A percentile compares a stretch with the other conserved stretches of the same genome.
Conservation (phyloP, 2,797 vertebrate species). For the Cygnus olor region DNA sequence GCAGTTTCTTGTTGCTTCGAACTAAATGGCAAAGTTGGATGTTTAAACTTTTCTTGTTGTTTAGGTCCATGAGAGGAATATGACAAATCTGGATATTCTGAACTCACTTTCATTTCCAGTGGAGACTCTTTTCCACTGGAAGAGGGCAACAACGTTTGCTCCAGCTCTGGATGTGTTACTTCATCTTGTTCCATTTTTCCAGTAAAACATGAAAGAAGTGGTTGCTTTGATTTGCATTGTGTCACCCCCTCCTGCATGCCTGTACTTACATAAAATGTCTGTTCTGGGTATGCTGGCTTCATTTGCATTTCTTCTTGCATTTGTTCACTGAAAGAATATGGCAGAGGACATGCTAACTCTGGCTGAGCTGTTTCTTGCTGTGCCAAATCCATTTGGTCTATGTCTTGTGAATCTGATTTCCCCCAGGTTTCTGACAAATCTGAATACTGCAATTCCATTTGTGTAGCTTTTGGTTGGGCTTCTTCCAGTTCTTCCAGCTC, state of each 20-base stretch:
- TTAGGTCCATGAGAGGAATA: not conserved
- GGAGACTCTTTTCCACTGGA: not conserved
- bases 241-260: not conserved
- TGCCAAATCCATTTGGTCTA: not conserved
- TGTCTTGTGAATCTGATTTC: not conserved
- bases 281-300: not conserved
- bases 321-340: not conserved
- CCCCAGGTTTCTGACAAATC: not conserved
- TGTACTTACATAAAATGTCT: not conserved
- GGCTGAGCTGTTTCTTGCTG: not conserved
- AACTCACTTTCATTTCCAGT: not conserved
- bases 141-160: not conserved
- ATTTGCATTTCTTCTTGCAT: slow-evolving; percentile 7
- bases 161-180: not conserved
- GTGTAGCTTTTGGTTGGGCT: not conserved
- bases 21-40: not conserved
- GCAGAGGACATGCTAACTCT: not conserved
- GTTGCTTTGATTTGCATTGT: not conserved
- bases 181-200: not conserved
- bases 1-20: not conserved
- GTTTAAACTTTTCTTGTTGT: not conserved
- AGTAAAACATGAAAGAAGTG: not conserved
- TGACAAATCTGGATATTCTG: not conserved
- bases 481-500: not conserved
- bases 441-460: not conserved